These are phyloP conservation scores for Actinopyga echinites DNA, from an alignment of 53 echinoderm and acorn worm species.

Conservation along the genomic window DNA sequence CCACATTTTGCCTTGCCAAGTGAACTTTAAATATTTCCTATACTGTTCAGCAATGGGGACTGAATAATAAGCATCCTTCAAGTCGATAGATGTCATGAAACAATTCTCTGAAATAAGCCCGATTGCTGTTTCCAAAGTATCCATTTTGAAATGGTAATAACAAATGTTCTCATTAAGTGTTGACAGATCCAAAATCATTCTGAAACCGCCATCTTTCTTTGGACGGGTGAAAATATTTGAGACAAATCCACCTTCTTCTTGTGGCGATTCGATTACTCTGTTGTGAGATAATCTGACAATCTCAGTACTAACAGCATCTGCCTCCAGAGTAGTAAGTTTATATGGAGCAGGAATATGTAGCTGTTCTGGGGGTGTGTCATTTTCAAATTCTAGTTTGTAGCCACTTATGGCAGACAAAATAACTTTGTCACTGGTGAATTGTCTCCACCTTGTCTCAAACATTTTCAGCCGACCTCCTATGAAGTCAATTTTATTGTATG, in stretches of 20 bases:
- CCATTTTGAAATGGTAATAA: too few species aligned
- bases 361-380: conserved; percentile 23
- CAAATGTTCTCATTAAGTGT: conserved; percentile 16
- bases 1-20: conserved; percentile 26
- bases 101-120: background rate
- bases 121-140: conserved; percentile 28
- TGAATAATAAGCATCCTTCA: too few species aligned
- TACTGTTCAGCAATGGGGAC: conserved; percentile 6
- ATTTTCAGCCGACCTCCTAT: conserved; percentile 18
- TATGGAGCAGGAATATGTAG: background rate
- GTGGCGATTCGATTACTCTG: conserved; percentile 28
- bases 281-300: background rate
- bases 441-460: conserved; percentile 11
- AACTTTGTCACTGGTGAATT: conserved; percentile 24
- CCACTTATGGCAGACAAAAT: conserved; percentile 22
- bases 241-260: conserved; percentile 1
- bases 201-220: conserved; percentile 48
- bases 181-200: conserved; percentile 50
- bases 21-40: conserved; percentile 45
- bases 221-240: conserved; percentile 33
- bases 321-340: background rate
- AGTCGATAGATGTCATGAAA: conserved; percentile 34
- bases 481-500: background rate
- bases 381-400: conserved; percentile 41
- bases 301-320: background rate